These are phyloP conservation scores for Phrynocephalus vlangalii DNA, from an alignment of 2,797 vertebrate species.

Conservation along the genomic window DNA sequence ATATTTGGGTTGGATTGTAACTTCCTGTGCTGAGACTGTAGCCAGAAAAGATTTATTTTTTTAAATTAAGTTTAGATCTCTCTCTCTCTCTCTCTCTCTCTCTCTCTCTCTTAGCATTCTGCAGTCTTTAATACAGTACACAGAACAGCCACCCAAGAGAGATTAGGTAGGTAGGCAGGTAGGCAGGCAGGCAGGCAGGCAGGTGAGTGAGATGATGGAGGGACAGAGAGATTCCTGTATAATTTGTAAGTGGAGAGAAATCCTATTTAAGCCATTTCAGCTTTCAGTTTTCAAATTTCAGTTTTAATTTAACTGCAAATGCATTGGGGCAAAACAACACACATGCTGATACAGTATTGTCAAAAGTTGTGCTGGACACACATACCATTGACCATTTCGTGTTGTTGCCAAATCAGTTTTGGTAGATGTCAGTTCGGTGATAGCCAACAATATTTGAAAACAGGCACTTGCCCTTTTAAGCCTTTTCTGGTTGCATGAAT, in stretches of 20 bases:
- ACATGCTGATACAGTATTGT: background rate
- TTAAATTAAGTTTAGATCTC: conserved; percentile 27
- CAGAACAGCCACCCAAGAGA: background rate
- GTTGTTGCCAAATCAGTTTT: no score
- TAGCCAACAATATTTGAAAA: no score
- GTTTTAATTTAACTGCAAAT: background rate
- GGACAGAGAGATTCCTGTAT: background rate
- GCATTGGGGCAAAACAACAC: background rate
- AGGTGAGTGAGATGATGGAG: background rate
- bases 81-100: background rate
- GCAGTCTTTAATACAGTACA: background rate
- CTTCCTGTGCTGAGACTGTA: conserved; percentile 41
- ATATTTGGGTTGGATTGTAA: conserved; percentile 30
- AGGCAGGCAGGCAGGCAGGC: no score
- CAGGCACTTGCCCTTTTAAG: no score
- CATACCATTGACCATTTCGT: no score
- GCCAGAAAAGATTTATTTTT: conserved; percentile 7
- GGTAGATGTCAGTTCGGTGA: no score
- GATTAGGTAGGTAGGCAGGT: background rate
- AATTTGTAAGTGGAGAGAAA: background rate
- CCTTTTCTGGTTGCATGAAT: no score
- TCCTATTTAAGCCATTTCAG: background rate
- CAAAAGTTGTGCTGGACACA: no score
- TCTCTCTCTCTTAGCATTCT: no score
- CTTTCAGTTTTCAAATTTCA: background rate